Base-by-base conservation (phyloP, 2,888 invertebrate genomes). In the Drosophila koepferae region DNA sequence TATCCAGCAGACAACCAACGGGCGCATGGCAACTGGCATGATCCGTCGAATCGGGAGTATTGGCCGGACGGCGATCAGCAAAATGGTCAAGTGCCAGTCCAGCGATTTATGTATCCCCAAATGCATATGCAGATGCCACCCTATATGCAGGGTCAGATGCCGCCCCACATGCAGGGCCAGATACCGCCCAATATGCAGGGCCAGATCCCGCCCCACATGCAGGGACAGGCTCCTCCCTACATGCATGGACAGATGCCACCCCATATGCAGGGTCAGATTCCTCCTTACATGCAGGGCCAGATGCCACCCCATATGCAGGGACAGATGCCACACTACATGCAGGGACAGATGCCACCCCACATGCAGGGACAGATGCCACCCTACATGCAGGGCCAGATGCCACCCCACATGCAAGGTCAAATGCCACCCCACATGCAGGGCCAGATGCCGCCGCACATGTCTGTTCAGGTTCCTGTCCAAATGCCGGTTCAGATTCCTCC, bases 51-150 rank as follows among this genome's bases (percentile, higher is more conserved):
- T n/a, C 48, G 31, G 10, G 43, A 34, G 7, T 18, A 2, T n/a
- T 64, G 38, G 51, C 5, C 56, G 18, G 44, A 64, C 12, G 7
- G 16, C 1, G 44, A 43, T 18, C 55, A 31, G 20, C 48, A 40
- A 9, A 48, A 31, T 10, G 28, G 23, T 5, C 54, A 23, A 10
- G 10, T 40, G 23, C 41, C 41, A 9, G 12, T 14, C 8, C 55
- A 41, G 31, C 56, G 2, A 3, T 2, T 40, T 0, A 18, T 56
- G 31, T 28, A 56, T 38, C 40, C 54, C 2, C 55, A 41, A 3
- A 18, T 41, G 41, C 18, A 23, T 28, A 2, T 18, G 1, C 38
- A 23, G 4, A 12, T 44, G 56, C 12, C 6, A 16, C 7, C n/a
- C 5, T 31, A 56, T 0, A 31, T 56, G 56, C 43, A 28, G 7